These are phyloP conservation scores for Ecliptopera silaceata DNA, from an alignment of 2,888 invertebrate species.

Conservation along the genomic window DNA sequence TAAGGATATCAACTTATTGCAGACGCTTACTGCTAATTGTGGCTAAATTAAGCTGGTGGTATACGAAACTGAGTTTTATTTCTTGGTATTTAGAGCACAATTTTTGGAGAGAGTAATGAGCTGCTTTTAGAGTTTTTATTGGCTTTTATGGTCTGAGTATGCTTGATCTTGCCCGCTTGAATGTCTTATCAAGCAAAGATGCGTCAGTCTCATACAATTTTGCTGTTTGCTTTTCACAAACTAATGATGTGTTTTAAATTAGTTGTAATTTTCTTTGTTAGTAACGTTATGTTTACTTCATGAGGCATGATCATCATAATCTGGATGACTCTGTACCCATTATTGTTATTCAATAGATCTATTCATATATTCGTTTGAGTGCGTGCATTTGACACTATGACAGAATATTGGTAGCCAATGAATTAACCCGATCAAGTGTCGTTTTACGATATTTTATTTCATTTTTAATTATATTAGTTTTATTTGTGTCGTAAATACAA, in stretches of 20 bases:
- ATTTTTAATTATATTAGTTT: too few species aligned
- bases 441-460: too few species aligned
- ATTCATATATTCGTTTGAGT: too few species aligned
- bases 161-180: neutral
- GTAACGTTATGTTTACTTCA: neutral
- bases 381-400: too few species aligned
- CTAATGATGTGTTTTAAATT: too few species aligned
- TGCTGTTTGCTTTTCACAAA: too few species aligned
- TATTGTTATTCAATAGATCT: too few species aligned
- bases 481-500: too few species aligned
- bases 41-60: conserved; percentile 52
- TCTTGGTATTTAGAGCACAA: conserved; percentile 33
- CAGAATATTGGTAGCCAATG: too few species aligned
- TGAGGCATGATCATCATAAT: too few species aligned
- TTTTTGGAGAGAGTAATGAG: conserved; percentile 17
- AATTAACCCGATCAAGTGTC: too few species aligned
- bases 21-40: conserved; percentile 55
- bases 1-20: conserved; percentile 60
- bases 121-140: conserved; percentile 14
- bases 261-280: neutral
- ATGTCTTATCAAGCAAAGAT: neutral
- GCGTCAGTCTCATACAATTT: neutral
- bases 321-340: too few species aligned
- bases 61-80: conserved; percentile 38
- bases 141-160: conserved; percentile 6